Percentiles rank a stretch among this genome's conserved stretches.
These are phyloP conservation scores for Dysmachus trigonus DNA, from an alignment of 2,888 invertebrate genomes.

Conservation along the genomic window DNA sequence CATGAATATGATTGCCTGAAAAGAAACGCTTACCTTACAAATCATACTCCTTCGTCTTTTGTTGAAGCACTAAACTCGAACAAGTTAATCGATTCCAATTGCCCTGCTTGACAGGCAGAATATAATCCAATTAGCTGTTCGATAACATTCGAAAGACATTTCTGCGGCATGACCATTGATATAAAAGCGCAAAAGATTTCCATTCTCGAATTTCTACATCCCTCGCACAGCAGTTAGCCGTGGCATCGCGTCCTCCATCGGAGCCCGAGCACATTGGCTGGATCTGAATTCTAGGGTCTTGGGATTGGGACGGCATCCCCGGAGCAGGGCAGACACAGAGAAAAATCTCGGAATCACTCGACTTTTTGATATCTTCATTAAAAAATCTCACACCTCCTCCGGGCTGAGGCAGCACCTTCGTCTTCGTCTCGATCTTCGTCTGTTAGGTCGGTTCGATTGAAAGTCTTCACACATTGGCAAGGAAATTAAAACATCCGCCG, in stretches of 20 bases:
- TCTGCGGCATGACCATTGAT: neutral
- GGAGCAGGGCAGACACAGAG: neutral
- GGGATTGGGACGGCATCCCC: neutral
- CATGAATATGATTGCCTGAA: neutral
- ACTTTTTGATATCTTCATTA: slow-evolving; percentile 45
- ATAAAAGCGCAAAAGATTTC: slow-evolving; percentile 9
- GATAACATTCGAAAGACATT: neutral
- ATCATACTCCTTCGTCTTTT: neutral
- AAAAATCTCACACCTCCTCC: slow-evolving; percentile 44
- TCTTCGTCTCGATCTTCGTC: neutral
- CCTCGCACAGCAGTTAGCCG: neutral
- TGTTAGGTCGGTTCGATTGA: slow-evolving; percentile 29
- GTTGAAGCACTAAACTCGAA: neutral
- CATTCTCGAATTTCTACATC: neutral
- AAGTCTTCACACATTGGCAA: slow-evolving; percentile 40
- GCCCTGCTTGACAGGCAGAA: neutral
- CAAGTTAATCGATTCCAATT: neutral
- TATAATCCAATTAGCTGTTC: neutral
- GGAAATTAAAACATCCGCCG: slow-evolving; percentile 38
- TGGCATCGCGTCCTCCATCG: neutral
- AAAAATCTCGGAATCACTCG: slow-evolving; percentile 20
- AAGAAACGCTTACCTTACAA: neutral
- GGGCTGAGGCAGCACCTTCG: neutral
- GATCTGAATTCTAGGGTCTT: no score
- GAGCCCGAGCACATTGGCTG: neutral